A percentile compares a stretch with the other conserved stretches of the same genome.
Evolutionary conservation across 2,888 invertebrate species (phyloP).

Genomic region (Sisyra terminalis): DNA sequence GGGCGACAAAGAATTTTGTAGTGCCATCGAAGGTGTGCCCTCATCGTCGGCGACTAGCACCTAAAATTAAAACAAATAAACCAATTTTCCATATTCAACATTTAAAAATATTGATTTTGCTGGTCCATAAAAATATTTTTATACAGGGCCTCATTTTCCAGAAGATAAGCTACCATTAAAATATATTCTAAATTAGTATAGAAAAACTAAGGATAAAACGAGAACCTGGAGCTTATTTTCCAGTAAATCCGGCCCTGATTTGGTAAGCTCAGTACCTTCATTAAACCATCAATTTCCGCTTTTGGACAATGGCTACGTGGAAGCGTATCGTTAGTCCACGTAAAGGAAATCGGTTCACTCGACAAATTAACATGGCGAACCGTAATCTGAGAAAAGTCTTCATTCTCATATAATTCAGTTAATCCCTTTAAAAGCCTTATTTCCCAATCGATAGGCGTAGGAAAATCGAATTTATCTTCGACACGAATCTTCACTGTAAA

Average conservation of each 20-base stretch:
- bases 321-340: slow-evolving; percentile 77
- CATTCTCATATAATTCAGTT: slow-evolving; percentile 37
- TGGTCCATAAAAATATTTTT: no score
- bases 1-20: slow-evolving; percentile 45
- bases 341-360: slow-evolving; percentile 46
- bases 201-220: no score
- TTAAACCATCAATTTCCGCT: slow-evolving; percentile 49
- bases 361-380: slow-evolving; percentile 46
- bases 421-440: slow-evolving; percentile 46
- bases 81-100: no score
- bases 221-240: no score
- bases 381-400: slow-evolving; percentile 44
- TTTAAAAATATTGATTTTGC: no score
- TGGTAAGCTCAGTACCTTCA: slow-evolving; percentile 35
- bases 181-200: background rate
- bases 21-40: slow-evolving; percentile 39
- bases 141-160: no score
- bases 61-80: no score
- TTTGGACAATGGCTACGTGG: slow-evolving; percentile 65
- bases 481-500: slow-evolving; percentile 54
- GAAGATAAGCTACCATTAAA: slow-evolving; percentile 5
- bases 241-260: no score
- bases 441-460: slow-evolving; percentile 62
- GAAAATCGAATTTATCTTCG: slow-evolving; percentile 38
- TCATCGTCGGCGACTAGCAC: slow-evolving; percentile 33